Evolutionary conservation across 2,888 invertebrate species (phyloP).

Genomic region (Thalpophila matura): DNA sequence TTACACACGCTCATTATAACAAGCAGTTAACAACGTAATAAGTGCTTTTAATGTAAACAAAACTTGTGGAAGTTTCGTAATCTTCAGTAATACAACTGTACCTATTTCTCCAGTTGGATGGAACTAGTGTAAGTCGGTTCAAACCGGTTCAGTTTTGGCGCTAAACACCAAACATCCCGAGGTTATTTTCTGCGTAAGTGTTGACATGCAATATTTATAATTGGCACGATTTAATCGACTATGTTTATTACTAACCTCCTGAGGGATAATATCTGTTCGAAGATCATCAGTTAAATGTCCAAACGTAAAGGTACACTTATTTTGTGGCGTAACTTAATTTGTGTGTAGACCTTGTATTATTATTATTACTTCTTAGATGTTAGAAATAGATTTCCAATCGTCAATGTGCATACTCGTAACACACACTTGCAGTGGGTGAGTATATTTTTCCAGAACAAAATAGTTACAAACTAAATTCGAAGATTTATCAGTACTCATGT

Average conservation of each 20-base stretch:
- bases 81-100: slow-evolving; percentile 5
- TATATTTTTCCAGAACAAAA: slow-evolving; percentile 8
- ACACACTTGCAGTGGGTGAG: slow-evolving; percentile 30
- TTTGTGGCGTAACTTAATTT: slow-evolving; percentile 46
- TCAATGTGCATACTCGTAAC: slow-evolving; percentile 25
- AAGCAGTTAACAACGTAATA: slow-evolving; percentile 30
- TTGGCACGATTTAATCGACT: slow-evolving; percentile 61
- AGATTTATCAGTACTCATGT: background rate
- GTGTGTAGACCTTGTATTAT: slow-evolving; percentile 30
- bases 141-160: slow-evolving; percentile 69
- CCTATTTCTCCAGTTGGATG: slow-evolving; percentile 46
- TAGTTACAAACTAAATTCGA: background rate
- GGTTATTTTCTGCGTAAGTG: slow-evolving; percentile 67
- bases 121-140: slow-evolving; percentile 57
- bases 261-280: slow-evolving; percentile 57
- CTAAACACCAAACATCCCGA: slow-evolving; percentile 64
- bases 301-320: slow-evolving; percentile 54
- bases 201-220: slow-evolving; percentile 62
- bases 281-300: slow-evolving; percentile 54
- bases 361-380: slow-evolving; percentile 8
- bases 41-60: slow-evolving; percentile 48
- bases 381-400: slow-evolving; percentile 21
- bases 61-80: slow-evolving; percentile 15
- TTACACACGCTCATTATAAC: slow-evolving; percentile 41
- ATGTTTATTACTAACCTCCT: slow-evolving; percentile 57